Evolutionary conservation across 1,140 invertebrate genomes (phyloP).

Genomic region (Trichonephila inaurata): DNA sequence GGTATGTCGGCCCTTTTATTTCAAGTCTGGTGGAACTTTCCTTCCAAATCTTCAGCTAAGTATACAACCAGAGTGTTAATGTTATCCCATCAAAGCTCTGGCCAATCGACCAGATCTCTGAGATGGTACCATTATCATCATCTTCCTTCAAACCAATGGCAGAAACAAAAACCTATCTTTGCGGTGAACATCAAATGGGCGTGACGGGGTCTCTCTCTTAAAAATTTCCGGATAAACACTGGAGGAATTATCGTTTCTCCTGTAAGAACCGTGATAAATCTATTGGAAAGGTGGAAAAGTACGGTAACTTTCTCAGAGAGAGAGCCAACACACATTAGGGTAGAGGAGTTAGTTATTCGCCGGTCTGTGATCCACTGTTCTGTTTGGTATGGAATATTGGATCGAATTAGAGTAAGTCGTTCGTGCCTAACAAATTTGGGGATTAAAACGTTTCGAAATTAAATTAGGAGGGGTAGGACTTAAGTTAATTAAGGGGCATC

Average conservation of each 20-base stretch:
- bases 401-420: neutral
- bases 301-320: neutral
- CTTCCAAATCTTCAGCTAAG: neutral
- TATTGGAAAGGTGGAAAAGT: conserved; percentile 4
- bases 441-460: neutral
- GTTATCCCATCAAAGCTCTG: neutral
- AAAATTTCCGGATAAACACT: conserved; percentile 11
- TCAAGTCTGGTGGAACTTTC: neutral
- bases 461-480: neutral
- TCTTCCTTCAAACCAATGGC: neutral
- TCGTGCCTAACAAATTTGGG: neutral
- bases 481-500: conserved; percentile 27
- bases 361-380: neutral
- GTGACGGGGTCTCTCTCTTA: neutral
- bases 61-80: neutral
- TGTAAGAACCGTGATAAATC: conserved; percentile 1
- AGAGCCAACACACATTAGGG: neutral
- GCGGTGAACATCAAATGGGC: conserved; percentile 2
- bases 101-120: conserved; percentile 15
- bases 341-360: neutral
- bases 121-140: conserved; percentile 7
- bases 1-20: neutral
- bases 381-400: neutral
- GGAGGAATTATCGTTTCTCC: neutral
- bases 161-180: conserved; percentile 27